These are phyloP conservation scores for Euclidia mi DNA, from an alignment of 2,888 invertebrate genomes.

Conservation along the genomic window DNA sequence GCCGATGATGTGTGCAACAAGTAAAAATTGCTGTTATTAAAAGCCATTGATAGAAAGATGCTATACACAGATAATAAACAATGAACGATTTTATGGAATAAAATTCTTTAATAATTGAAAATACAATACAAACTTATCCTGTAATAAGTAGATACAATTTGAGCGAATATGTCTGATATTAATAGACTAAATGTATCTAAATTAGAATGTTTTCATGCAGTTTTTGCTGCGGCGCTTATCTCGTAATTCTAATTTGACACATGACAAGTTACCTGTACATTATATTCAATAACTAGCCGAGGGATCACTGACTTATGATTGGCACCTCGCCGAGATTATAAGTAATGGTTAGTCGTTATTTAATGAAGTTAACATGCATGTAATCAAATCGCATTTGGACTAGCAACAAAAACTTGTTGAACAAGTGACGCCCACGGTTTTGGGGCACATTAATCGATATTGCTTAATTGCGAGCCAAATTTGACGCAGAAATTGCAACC, in stretches of 20 bases:
- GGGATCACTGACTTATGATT: conserved; percentile 73
- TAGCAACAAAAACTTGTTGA: conserved; percentile 49
- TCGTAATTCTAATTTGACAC: conserved; percentile 49
- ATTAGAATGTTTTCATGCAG: conserved; percentile 22
- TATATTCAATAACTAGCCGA: conserved; percentile 28
- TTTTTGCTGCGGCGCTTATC: conserved; percentile 47
- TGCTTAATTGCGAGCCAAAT: conserved; percentile 38
- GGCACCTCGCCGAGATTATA: conserved; percentile 65
- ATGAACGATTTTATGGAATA: too few relatives aligned
- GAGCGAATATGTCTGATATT: too few relatives aligned
- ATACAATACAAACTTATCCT: too few relatives aligned
- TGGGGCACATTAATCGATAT: conserved; percentile 40
- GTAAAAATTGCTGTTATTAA: too few relatives aligned
- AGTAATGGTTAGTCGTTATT: conserved; percentile 59
- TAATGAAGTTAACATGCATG: conserved; percentile 71
- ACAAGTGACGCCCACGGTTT: conserved; percentile 48
- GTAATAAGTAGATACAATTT: too few relatives aligned
- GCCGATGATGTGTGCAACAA: too few relatives aligned
- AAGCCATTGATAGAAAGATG: too few relatives aligned
- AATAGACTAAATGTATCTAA: neutral
- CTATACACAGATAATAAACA: too few relatives aligned
- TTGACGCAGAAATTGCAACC: conserved; percentile 24
- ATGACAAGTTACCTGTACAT: conserved; percentile 38
- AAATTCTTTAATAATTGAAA: too few relatives aligned
- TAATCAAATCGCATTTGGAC: conserved; percentile 54